Conservation (phyloP, 2,113 vertebrate species). For the Marcusenius ussheri region DNA sequence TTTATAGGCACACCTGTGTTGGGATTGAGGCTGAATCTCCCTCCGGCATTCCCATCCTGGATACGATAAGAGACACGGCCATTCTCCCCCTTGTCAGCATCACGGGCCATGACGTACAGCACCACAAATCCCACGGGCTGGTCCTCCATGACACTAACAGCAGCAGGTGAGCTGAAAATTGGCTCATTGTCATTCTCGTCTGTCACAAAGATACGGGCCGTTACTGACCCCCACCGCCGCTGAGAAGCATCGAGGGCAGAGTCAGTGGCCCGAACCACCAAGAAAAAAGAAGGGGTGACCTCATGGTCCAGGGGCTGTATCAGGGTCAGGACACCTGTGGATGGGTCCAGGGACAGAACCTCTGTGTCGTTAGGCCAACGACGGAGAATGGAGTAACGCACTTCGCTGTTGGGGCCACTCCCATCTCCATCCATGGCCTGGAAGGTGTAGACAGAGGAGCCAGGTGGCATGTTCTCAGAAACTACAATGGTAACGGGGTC, state of each 20-base stretch:
- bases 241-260: slow-evolving; percentile 68
- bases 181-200: slow-evolving; percentile 87
- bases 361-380: slow-evolving; percentile 58
- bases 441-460: slow-evolving; percentile 77
- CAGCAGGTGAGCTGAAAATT: slow-evolving; percentile 68
- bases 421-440: slow-evolving; percentile 82
- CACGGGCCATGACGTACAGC: slow-evolving; percentile 77
- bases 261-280: slow-evolving; percentile 81
- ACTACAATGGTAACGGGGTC: slow-evolving; percentile 84
- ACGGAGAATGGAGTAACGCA: slow-evolving; percentile 74
- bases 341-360: slow-evolving; percentile 67
- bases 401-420: slow-evolving; percentile 82
- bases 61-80: slow-evolving; percentile 78
- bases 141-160: slow-evolving; percentile 79
- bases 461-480: slow-evolving; percentile 66
- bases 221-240: slow-evolving; percentile 74
- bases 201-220: slow-evolving; percentile 77
- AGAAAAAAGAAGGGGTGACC: slow-evolving; percentile 63
- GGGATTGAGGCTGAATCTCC: slow-evolving; percentile 75
- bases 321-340: slow-evolving; percentile 73
- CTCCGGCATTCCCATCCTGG: slow-evolving; percentile 67
- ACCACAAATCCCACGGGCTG: slow-evolving; percentile 76
- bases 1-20: slow-evolving; percentile 66
- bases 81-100: slow-evolving; percentile 84
- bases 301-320: slow-evolving; percentile 73